Base-by-base conservation (phyloP, 2,797 vertebrate species). In the Graptemys geographica region DNA sequence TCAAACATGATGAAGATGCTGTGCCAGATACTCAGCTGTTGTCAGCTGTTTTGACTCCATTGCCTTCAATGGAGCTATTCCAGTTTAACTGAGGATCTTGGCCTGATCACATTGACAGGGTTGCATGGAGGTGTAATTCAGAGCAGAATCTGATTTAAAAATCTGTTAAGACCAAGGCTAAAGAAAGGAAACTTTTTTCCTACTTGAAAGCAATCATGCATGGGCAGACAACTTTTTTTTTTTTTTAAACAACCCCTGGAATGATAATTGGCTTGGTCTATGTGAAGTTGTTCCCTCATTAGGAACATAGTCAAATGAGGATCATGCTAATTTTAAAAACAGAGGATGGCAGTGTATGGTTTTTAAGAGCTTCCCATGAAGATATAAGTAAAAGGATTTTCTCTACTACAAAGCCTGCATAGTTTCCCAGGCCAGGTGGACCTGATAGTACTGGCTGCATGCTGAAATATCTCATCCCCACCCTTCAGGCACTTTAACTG, bases 361-460 rank as follows among this genome's bases (percentile, higher is more conserved):
- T 95, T 94, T 94, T 95, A 97, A 95, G 84, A 88, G 83, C 94
- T 96, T 94, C 96, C 95, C 94, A 96, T 47, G 95, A 96, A 96
- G 96, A 97, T 97, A 94, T 97, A 96, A 97, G 93, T 87, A 88
- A 88, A 96, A 94, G 95, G 96, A 96, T 96, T 97, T 97, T 95
- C 92, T 92, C 88, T 18, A 0, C 91, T 91, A 95, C 96, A 97
- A 97, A 96, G 95, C 90, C 93, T 72, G 91, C 96, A 96, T 97
- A 96, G 89, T 96, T 97, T 97, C 96, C 96, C 96, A 97, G 94
- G 94, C 95, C 96, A 97, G 97, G 97, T 95, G 96, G 96, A 96
- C 96, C 83, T 79, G 82, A 96, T 47, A 97, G 95, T 94, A 92
- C 93, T 96, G 95, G 96, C 94, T 94, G 91, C 94, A 95, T 84